Evolutionary conservation across 2,888 invertebrate genomes (phyloP), one percentile per base, ranked within the genome.

Genomic region (Acanthopleura granulata): DNA sequence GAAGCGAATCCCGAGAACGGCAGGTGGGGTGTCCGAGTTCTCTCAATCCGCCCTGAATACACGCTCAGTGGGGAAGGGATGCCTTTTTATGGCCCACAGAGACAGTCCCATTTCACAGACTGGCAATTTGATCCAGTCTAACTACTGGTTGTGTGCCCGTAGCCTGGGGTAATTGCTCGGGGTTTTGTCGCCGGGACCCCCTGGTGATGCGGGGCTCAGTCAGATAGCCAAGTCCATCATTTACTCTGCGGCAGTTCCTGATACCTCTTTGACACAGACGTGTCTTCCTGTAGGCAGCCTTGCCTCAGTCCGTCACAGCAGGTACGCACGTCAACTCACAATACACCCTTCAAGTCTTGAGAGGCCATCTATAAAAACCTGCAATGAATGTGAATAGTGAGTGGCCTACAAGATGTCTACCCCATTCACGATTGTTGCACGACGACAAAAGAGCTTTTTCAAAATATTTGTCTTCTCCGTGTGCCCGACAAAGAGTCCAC

Each of bases 381-480:
- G 29, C 66, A 66, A 66, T 66, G 66, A 66, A 27, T 66, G 29
- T 27, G 66, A 66, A 66, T 22, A 66, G 66, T 66, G 66, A 66
- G 66, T 66, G 66, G 66, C 16, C 16, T 66, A 66, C 66, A 66
- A 66, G 66, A 12, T 66, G 66, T 66, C 66, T 66, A 66, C 25
- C 22, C 29, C 16, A 66, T 27, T 66, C 22, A 66, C 29, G 4
- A 66, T 6, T 66, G 66, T 66, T 15, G 29, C 6, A 66, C 25
- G 66, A 18, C 22, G 25, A 66, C 66, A 66, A 66, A 27, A 27
- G 66, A 27, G 22, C 29, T 66, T 27, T 66, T 66, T 66, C 66
- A 66, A 66, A 66, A 66, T 66, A 66, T 66, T 66, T 66, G 66
- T 66, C 66, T 66, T 22, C 66, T 27, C 66, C 66, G 66, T 66